Evolutionary conservation across 2,113 vertebrate species (phyloP), one percentile per base, ranked within the genome.

Genomic region (Sinocyclocheilus anophthalmus): DNA sequence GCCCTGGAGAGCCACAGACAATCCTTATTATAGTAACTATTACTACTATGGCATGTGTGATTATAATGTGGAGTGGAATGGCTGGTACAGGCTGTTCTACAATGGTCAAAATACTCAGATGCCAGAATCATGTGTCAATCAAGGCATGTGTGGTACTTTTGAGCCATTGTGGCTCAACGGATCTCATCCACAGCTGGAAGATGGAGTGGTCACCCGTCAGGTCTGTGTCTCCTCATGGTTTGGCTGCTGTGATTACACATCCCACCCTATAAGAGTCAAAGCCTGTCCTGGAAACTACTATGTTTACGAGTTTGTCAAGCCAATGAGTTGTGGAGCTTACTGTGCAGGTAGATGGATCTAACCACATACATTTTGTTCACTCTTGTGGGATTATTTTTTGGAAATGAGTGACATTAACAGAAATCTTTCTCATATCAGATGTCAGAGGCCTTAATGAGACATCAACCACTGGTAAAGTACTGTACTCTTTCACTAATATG

Each of bases 241-340:
- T 0, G 20, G 8, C 20, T 83, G 67, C 48, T 83, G 81, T 57
- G 1, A 1, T n/a, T 57, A 14, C 22, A 11, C 0, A 11, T 84
- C 82, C 8, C 30, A 42, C 18, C 33, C 37, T n/a, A 84, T 75
- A n/a, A 37, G 2, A 61, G 69, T 84, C 39, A 84, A 84, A 84
- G 69, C 82, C n/a, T 84, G 82, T 65, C 69, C 48, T 1, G 82
- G 53, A 59, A 26, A 61, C 30, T 69, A 69, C 65, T 69, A 69
- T 18, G 65, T 69, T 69, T 69, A 69, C 33, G 65, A 69, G 65
- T 69, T 84, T 30, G 81, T 83, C 50, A 83, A 16, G 22, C 67
- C 81, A 11, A 16, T 5, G 13, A 0, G 7, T 12, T 83, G 67
- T 9, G 1, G 2, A n/a, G 50, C 50, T n/a, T 83, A 83, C 48